phyloP scores from a whole-genome alignment of 2,797 vertebrate species.

The Eurystomus glaucurus region DNA sequence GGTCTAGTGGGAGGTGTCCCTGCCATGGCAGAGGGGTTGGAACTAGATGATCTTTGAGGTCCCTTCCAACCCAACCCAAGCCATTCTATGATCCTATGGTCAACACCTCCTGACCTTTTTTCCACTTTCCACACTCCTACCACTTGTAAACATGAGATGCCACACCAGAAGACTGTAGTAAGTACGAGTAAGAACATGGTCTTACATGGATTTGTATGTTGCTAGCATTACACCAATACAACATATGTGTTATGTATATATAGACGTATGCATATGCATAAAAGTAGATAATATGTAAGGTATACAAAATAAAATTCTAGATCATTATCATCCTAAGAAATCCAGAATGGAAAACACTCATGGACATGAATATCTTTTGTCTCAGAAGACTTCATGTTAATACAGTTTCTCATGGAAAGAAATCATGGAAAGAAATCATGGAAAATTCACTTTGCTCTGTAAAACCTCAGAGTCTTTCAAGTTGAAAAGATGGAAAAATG shows the following conservation, averaged over 20 bases:
- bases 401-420: background rate
- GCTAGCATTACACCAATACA: background rate
- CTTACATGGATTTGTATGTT: background rate
- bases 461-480: background rate
- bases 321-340: background rate
- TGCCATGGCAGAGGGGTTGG: too few relatives aligned
- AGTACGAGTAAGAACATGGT: background rate
- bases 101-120: background rate
- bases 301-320: background rate
- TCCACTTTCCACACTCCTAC: background rate
- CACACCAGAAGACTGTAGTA: background rate
- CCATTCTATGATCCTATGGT: too few relatives aligned
- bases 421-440: background rate
- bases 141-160: background rate
- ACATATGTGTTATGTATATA: background rate
- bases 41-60: too few relatives aligned
- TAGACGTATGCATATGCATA: background rate
- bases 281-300: background rate
- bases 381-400: accelerated
- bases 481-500: background rate
- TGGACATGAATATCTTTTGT: background rate
- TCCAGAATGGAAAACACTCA: background rate
- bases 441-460: background rate
- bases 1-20: too few relatives aligned
- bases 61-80: too few relatives aligned